These are phyloP conservation scores for Diabrotica virgifera DNA, from an alignment of 1,140 invertebrate genomes.

Conservation along the genomic window DNA sequence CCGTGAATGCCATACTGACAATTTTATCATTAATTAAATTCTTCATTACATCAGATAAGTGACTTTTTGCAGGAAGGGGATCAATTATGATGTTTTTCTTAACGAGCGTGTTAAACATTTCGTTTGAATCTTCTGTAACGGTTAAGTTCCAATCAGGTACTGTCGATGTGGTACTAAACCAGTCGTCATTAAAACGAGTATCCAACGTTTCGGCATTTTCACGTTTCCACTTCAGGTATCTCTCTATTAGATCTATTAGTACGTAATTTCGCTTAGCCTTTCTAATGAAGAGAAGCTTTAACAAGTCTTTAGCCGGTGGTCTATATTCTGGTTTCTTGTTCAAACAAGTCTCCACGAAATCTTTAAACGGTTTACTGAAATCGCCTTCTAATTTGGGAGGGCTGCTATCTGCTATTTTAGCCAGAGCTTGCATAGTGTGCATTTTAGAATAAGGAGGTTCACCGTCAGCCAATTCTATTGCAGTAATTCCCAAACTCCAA, in stretches of 20 bases:
- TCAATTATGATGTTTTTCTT: too few relatives aligned
- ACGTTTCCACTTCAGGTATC: conserved; percentile 94
- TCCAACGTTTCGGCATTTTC: conserved; percentile 87
- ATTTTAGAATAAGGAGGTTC: conserved; percentile 98
- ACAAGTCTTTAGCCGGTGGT: conserved; percentile 90
- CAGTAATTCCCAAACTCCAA: conserved; percentile 99
- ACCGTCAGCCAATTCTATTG: conserved; percentile 98
- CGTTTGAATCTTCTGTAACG: conserved; percentile 65
- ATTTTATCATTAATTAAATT: too few relatives aligned
- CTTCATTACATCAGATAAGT: too few relatives aligned
- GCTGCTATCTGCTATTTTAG: conserved; percentile 99
- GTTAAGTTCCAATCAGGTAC: conserved; percentile 89
- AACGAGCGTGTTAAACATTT: too few relatives aligned
- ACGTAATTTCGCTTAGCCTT: conserved; percentile 96
- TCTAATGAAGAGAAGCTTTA: conserved; percentile 91
- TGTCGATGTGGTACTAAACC: not conserved
- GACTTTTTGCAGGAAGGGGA: too few relatives aligned
- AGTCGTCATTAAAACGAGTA: conserved; percentile 83
- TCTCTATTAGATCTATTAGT: conserved; percentile 91
- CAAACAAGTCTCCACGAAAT: conserved; percentile 98
- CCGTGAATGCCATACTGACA: conserved; percentile 63
- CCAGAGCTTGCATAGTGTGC: conserved; percentile 99
- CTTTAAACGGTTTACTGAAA: conserved; percentile 96
- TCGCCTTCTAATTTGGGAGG: conserved; percentile 96
- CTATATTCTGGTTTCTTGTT: conserved; percentile 99